Percentiles rank a stretch among this genome's conserved stretches.
These are phyloP conservation scores for Beris morrisii DNA, from an alignment of 2,888 invertebrate genomes.

Conservation along the genomic window DNA sequence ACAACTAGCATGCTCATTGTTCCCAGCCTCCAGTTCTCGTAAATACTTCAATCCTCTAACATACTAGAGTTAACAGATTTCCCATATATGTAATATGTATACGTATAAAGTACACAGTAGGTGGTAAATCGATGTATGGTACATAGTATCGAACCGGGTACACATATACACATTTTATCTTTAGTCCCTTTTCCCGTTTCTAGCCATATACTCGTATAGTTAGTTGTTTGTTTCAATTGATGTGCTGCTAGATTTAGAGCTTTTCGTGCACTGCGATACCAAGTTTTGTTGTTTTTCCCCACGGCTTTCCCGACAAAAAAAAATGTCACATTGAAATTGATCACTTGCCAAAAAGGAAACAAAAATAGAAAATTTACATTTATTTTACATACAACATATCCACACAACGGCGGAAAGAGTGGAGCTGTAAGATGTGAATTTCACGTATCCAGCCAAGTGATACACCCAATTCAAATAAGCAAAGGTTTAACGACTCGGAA, in stretches of 20 bases:
- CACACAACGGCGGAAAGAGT: too few relatives aligned
- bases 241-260: neutral
- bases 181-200: too few relatives aligned
- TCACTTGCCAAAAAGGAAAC: conserved; percentile 18
- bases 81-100: conserved; percentile 2
- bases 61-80: conserved; percentile 32
- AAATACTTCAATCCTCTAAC: conserved; percentile 31
- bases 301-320: neutral
- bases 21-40: conserved; percentile 16
- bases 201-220: neutral
- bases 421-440: too few relatives aligned
- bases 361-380: conserved; percentile 8
- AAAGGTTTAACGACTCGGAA: too few relatives aligned
- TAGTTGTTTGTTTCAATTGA: neutral
- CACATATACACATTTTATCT: too few relatives aligned
- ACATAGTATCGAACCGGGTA: too few relatives aligned
- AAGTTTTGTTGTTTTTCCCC: conserved; percentile 6
- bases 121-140: conserved; percentile 27
- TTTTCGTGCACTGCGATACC: neutral
- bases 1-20: conserved; percentile 5
- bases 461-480: too few relatives aligned
- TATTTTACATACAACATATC: too few relatives aligned
- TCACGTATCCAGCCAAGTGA: too few relatives aligned
- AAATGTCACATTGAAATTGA: conserved; percentile 10
- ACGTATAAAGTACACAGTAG: conserved; percentile 3